Evolutionary conservation across 2,888 invertebrate genomes (phyloP).

Genomic region (Halictus ligatus): DNA sequence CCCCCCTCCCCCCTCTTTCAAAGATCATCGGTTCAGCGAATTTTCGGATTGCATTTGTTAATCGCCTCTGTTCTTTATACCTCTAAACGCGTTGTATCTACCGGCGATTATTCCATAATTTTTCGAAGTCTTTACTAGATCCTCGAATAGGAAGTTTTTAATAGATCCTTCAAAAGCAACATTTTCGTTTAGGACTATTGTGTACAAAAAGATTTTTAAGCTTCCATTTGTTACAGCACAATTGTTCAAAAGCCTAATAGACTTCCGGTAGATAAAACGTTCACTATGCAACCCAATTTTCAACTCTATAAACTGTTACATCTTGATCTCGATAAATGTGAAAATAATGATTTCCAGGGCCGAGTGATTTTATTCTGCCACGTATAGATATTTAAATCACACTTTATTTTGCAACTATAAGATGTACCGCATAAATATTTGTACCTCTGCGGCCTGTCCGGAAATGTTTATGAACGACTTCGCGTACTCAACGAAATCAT

Average conservation of each 20-base stretch:
- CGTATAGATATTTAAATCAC: neutral
- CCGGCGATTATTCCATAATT: no score
- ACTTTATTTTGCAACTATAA: neutral
- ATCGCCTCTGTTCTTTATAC: neutral
- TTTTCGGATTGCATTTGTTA: neutral
- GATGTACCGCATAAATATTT: neutral
- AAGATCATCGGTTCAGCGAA: neutral
- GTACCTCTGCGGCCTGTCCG: neutral
- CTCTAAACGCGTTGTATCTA: no score
- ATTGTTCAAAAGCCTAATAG: no score
- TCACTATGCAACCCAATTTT: neutral
- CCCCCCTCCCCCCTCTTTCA: neutral
- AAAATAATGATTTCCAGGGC: neutral
- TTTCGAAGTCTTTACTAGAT: no score
- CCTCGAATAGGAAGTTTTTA: no score
- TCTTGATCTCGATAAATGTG: neutral
- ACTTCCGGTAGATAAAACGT: neutral
- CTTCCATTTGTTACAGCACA: no score
- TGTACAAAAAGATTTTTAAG: no score
- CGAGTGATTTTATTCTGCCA: neutral
- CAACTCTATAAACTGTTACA: neutral
- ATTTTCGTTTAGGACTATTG: no score
- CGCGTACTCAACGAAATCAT: neutral
- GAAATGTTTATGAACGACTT: neutral
- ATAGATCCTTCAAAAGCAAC: neutral